Percentiles rank a stretch among this genome's conserved stretches.
Conservation (phyloP, 2,797 vertebrate species). For the Thalassophryne amazonica region DNA sequence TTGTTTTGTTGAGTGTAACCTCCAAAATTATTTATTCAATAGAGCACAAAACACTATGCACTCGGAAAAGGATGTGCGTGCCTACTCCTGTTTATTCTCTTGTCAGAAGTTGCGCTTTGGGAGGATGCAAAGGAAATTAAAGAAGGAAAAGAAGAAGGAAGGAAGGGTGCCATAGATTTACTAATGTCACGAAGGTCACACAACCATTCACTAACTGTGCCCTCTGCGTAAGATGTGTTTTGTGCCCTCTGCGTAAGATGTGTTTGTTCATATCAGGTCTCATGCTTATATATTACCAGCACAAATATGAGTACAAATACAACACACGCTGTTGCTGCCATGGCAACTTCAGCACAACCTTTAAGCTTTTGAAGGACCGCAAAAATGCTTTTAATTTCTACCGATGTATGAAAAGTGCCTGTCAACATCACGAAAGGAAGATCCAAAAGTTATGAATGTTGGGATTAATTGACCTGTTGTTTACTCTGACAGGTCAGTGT, state of each 20-base stretch:
- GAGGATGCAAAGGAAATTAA: constrained; percentile 40
- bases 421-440: not conserved
- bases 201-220: constrained; percentile 42
- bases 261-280: constrained; percentile 33
- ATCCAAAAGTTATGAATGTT: not conserved
- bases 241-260: constrained; percentile 47
- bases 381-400: not conserved
- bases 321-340: not conserved
- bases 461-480: constrained; percentile 44
- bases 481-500: constrained; percentile 28
- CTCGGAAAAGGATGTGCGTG: constrained; percentile 46
- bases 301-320: not conserved
- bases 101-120: constrained; percentile 43
- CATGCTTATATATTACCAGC: constrained; percentile 1
- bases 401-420: not conserved
- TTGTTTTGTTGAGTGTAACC: constrained; percentile 26
- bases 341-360: not conserved
- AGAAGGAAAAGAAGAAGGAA: constrained; percentile 66
- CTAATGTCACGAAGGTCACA: constrained; percentile 60
- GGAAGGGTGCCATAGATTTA: constrained; percentile 57
- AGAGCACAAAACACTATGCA: constrained; percentile 28
- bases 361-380: not conserved
- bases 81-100: constrained; percentile 60
- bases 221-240: constrained; percentile 50
- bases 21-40: constrained; percentile 36